Percentiles rank a stretch among this genome's conserved stretches.
Evolutionary conservation across 2,888 invertebrate genomes (phyloP).

Genomic region (Julus scanicus): DNA sequence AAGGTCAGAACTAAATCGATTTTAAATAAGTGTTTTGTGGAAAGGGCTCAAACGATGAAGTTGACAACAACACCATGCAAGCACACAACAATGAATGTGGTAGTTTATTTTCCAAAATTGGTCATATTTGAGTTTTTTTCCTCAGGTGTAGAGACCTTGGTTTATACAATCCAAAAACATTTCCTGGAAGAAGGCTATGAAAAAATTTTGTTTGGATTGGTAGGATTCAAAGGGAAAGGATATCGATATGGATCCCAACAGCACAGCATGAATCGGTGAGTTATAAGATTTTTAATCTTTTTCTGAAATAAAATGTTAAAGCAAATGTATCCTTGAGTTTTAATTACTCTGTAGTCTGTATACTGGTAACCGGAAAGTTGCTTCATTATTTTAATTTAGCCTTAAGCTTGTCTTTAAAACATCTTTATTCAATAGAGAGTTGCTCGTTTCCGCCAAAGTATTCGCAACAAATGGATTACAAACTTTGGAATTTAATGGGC

Average conservation of each 20-base stretch:
- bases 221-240: constrained; percentile 30
- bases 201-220: constrained; percentile 44
- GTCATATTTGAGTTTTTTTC: background rate
- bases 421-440: constrained; percentile 9
- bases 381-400: too few relatives aligned
- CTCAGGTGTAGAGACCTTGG: constrained; percentile 28
- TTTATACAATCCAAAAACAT: constrained; percentile 15
- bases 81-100: background rate
- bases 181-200: constrained; percentile 47
- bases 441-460: background rate
- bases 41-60: background rate
- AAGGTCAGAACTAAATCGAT: background rate
- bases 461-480: constrained; percentile 10
- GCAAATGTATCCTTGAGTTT: background rate
- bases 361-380: too few relatives aligned
- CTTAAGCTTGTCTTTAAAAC: too few relatives aligned
- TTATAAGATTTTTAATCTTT: background rate
- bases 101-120: background rate
- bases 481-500: constrained; percentile 32
- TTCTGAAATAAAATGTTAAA: background rate
- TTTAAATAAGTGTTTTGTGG: background rate
- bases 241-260: background rate
- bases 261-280: constrained; percentile 46
- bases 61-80: background rate
- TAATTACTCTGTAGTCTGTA: too few relatives aligned